Evolutionary conservation across 1,140 invertebrate genomes (phyloP).

Genomic region (Ditylenchus dipsaci): DNA sequence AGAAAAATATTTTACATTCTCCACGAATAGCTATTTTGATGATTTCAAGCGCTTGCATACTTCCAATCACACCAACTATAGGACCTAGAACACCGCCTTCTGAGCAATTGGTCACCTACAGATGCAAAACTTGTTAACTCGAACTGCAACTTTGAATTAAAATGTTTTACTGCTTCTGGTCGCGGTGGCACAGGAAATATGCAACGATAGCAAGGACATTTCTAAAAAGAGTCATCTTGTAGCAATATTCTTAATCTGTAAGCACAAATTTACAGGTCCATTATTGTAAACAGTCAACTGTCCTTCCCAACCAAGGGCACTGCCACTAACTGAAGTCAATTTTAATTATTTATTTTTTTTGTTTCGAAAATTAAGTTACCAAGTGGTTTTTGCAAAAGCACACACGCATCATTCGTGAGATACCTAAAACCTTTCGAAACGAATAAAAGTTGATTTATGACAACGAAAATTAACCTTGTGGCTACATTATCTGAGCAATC

Average conservation of each 20-base stretch:
- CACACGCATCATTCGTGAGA: constrained; percentile 87
- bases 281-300: constrained; percentile 90
- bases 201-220: constrained; percentile 77
- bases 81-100: constrained; percentile 86
- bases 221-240: constrained; percentile 32
- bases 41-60: constrained; percentile 85
- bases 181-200: constrained; percentile 85
- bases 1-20: constrained; percentile 63
- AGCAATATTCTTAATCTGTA: neutral
- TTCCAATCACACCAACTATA: constrained; percentile 81
- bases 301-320: constrained; percentile 87
- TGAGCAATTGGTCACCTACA: constrained; percentile 80
- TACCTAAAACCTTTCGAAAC: constrained; percentile 52
- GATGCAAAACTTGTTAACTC: neutral
- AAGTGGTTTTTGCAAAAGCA: constrained; percentile 66
- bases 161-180: constrained; percentile 65
- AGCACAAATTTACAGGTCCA: constrained; percentile 32
- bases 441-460: neutral
- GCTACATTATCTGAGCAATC: constrained; percentile 95
- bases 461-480: constrained; percentile 67
- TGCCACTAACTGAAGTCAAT: constrained; percentile 72
- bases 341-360: too few relatives aligned
- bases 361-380: too few relatives aligned
- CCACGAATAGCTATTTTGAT: constrained; percentile 76
- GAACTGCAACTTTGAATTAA: neutral